Percentiles rank a stretch among this genome's conserved stretches.
phyloP scores from a whole-genome alignment of 2,888 invertebrate genomes.

The Thecocarcelia acutangulata region DNA sequence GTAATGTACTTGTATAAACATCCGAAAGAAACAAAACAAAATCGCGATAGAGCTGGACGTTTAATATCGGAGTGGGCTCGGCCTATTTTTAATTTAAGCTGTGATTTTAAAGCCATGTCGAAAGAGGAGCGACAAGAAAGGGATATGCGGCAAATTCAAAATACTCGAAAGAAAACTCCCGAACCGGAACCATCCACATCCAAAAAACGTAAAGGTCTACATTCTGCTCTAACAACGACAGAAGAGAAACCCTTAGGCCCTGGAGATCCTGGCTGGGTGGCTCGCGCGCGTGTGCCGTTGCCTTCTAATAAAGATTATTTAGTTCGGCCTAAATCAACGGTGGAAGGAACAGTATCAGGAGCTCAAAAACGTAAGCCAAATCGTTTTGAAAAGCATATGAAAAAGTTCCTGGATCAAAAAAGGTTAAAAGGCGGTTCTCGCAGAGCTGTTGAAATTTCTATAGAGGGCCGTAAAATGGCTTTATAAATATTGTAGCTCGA shows the following conservation, averaged over 20 bases:
- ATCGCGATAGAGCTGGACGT: constrained; percentile 93
- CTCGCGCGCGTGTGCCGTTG: constrained; percentile 95
- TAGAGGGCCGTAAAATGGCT: constrained; percentile 98
- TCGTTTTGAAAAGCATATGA: constrained; percentile 95
- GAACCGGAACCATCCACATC: constrained; percentile 81
- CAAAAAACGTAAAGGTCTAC: constrained; percentile 83
- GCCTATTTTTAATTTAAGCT: constrained; percentile 97
- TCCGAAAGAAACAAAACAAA: constrained; percentile 96
- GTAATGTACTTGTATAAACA: constrained; percentile 99
- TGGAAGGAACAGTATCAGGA: constrained; percentile 92
- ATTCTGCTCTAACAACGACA: constrained; percentile 84
- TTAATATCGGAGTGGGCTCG: constrained; percentile 98
- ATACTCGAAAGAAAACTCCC: constrained; percentile 78
- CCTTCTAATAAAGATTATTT: constrained; percentile 99
- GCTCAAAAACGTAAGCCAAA: constrained; percentile 92
- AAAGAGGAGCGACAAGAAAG: constrained; percentile 96
- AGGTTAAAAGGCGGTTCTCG: constrained; percentile 89
- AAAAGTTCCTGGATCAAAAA: constrained; percentile 93
- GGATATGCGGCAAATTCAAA: constrained; percentile 92
- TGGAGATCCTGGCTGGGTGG: constrained; percentile 97
- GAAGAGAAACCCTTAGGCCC: constrained; percentile 89
- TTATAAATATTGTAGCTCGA: constrained; percentile 83
- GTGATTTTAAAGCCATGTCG: constrained; percentile 94
- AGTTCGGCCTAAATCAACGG: constrained; percentile 94
- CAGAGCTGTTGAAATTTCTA: constrained; percentile 95